Evolutionary conservation across 2,113 vertebrate species (phyloP), one percentile per base, ranked within the genome.

Genomic region (Vulpes vulpes): DNA sequence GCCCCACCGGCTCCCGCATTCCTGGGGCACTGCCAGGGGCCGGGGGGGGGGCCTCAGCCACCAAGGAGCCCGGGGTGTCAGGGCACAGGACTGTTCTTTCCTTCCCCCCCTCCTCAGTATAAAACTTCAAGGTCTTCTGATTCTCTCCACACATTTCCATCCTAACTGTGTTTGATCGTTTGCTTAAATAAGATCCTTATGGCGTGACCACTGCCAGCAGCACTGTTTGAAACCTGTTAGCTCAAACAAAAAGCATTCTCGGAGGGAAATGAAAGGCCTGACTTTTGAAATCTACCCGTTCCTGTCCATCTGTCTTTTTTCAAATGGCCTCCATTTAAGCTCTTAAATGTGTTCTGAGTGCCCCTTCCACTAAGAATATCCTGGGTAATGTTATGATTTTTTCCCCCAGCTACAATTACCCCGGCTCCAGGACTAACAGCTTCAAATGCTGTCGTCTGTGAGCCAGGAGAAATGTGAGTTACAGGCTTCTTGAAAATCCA

Each of bases 111-210:
- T 74, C 95, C 51, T 97, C 8, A 1, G 32, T 95, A 15, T 19
- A 88, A 93, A 96, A 91, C 96, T 96, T 97, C 93, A 97, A 97
- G 98, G 97, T 94, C 96, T 78, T 95, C 85, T 97, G 96, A 92
- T 83, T 98, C 95, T 98, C 96, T 95, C 92, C 91, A 60, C 98
- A 95, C 96, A 93, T 98, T 98, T 98, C 98, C 94, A 98, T 89
- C 98, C 20, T 30, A 15, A 97, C 96, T 83, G 71, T 89, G 97
- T 98, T 98, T 98, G 98, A 99, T 98, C 95, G 12, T 97, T 98
- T 30, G 96, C 92, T 98, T 98, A 98, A 99, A 99, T 98, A 90
- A 98, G 97, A 99, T 99, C 99, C 98, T 98, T 98, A 98, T 98
- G 98, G 97, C 30, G 89, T 82, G 76, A 74, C 84, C 30, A 93